Percentiles rank a stretch among this genome's conserved stretches.
phyloP scores from a whole-genome alignment of 2,113 vertebrate genomes.

The Camelus dromedarius region DNA sequence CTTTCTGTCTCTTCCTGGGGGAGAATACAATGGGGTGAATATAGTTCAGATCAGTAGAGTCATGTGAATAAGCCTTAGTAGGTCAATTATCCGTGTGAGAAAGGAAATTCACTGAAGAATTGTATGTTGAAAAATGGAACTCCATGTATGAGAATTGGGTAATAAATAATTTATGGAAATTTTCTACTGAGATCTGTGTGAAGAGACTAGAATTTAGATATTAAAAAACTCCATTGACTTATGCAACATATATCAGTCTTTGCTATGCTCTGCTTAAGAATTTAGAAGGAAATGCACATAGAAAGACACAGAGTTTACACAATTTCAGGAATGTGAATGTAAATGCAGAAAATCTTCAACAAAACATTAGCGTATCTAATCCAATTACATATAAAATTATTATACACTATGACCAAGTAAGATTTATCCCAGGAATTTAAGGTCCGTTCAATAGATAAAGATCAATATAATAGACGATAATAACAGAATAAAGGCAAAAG shows the following conservation, averaged over 20 bases:
- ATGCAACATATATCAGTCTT: not conserved
- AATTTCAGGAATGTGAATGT: not conserved
- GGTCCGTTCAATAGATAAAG: not conserved
- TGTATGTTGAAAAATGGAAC: not conserved
- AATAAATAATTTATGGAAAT: not conserved
- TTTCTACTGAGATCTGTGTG: not conserved
- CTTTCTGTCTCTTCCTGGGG: not conserved
- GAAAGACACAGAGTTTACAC: not conserved
- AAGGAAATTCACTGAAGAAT: not conserved
- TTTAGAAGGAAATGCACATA: not conserved
- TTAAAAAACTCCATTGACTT: constrained; percentile 5
- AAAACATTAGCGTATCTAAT: not conserved
- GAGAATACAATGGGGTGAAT: not conserved
- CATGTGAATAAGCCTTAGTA: not conserved
- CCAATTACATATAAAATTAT: not conserved
- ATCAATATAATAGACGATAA: not conserved
- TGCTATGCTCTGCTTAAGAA: not conserved
- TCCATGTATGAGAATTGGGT: not conserved
- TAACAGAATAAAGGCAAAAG: not conserved
- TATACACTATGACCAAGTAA: not conserved
- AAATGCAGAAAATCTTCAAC: not conserved
- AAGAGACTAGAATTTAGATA: not conserved
- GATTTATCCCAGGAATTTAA: not conserved
- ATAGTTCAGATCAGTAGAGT: not conserved
- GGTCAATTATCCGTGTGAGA: not conserved